phyloP scores from a whole-genome alignment of 2,113 vertebrate species.

The Rhadina sibilatrix region DNA sequence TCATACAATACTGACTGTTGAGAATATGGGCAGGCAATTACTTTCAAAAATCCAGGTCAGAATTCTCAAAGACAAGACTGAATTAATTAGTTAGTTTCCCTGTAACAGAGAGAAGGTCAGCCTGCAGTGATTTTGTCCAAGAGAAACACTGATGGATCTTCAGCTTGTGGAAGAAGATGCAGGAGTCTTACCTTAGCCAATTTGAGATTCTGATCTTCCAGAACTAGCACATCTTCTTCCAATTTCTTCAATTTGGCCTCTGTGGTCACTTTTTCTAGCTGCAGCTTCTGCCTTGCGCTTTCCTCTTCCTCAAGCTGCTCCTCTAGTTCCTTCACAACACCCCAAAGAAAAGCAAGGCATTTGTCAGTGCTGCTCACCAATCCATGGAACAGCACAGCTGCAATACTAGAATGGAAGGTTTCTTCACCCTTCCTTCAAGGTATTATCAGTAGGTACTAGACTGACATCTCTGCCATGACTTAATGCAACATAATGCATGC shows the following conservation, averaged over 20 bases:
- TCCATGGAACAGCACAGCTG: neutral
- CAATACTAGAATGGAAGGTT: neutral
- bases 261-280: slow-evolving; percentile 93
- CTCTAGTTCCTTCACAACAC: slow-evolving; percentile 84
- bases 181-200: slow-evolving; percentile 82
- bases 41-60: neutral
- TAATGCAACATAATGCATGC: neutral
- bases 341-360: neutral
- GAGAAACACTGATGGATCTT: neutral
- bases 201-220: slow-evolving; percentile 95
- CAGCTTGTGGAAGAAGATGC: neutral
- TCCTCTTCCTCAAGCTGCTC: slow-evolving; percentile 97
- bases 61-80: neutral
- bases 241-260: slow-evolving; percentile 95
- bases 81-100: neutral
- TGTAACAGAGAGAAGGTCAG: neutral
- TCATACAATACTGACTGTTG: neutral
- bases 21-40: neutral
- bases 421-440: neutral
- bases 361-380: neutral
- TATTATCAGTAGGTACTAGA: neutral
- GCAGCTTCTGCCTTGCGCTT: slow-evolving; percentile 92
- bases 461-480: neutral
- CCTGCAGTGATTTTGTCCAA: neutral
- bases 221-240: slow-evolving; percentile 90